Evolutionary conservation across 2,797 vertebrate species (phyloP), one percentile per base, ranked within the genome.

Genomic region (Phalloptychus januarius): DNA sequence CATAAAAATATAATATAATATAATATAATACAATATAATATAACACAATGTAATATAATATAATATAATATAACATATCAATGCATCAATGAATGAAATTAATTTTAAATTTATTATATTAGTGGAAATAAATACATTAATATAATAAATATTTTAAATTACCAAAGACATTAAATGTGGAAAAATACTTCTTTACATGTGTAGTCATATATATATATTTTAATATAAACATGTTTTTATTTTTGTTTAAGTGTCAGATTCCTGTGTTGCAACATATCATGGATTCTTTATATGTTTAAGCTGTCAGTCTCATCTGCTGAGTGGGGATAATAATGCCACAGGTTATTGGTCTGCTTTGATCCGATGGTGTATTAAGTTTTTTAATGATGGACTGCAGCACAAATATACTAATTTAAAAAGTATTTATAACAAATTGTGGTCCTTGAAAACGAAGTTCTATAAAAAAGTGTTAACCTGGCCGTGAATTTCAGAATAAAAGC

Each of bases 401-500:
- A 42, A 40, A n/a, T 40, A 13, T 15, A 42, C 11, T n/a, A 25
- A 42, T 69, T 6, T 4, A 40, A 40, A 25, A 7, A 67, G 10
- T n/a, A 6, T 69, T 42, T n/a, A 42, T 5, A 12, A 40, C 12
- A 4, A 23, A 7, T 40, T 69, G 3, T 42, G 65, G 20, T 69
- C 23, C 23, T 25, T 2, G 4, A 40, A 42, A 15, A 44, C 44
- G 0, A 69, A 69, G 18, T n/a, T 11, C 23, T 10, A 11, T 33
- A 5, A 36, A 36, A 36, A 50, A 5, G 15, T 31, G 23, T 44
- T 6, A 7, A 50, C 0, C 31, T 12, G 42, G 8, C 7, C 10
- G 36, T 1, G 13, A 56, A 73, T 87, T 84, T 85, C 84, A 83
- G 7, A 87, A 84, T 82, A 86, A 88, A 81, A 80, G 13, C 25